Evolutionary conservation across 1,140 invertebrate genomes (phyloP).

Genomic region (Vollenhovia emeryi): DNA sequence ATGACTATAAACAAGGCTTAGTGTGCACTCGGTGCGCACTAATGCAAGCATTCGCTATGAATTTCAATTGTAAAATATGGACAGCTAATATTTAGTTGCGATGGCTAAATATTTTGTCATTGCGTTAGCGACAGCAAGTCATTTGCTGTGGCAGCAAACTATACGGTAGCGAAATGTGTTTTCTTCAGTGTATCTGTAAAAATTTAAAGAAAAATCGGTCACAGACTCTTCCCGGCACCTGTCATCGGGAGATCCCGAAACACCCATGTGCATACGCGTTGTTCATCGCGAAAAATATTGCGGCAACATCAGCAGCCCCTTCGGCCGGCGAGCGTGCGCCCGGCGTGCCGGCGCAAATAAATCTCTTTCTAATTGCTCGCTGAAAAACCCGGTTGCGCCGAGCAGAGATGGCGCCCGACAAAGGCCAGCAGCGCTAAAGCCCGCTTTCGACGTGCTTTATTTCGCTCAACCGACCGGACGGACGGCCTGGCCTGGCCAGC

Average conservation of each 20-base stretch:
- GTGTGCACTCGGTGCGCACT: too few relatives aligned
- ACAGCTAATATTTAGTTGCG: too few relatives aligned
- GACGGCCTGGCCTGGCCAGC: not conserved
- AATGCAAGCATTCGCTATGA: too few relatives aligned
- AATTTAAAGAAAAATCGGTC: not conserved
- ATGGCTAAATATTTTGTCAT: too few relatives aligned
- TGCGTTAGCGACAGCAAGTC: too few relatives aligned
- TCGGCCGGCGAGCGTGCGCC: constrained; percentile 63
- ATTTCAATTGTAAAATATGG: too few relatives aligned
- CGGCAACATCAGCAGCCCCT: constrained; percentile 7
- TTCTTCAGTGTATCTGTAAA: too few relatives aligned
- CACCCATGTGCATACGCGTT: not conserved
- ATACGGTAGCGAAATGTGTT: too few relatives aligned
- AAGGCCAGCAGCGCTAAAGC: constrained; percentile 74
- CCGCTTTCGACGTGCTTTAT: constrained; percentile 66
- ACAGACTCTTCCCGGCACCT: not conserved
- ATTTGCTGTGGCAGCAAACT: too few relatives aligned
- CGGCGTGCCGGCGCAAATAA: constrained; percentile 78
- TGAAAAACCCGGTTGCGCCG: constrained; percentile 78
- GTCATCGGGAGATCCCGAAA: not conserved
- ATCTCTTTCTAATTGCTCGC: constrained; percentile 82
- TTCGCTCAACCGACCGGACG: constrained; percentile 38
- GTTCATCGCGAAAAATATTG: constrained; percentile 64
- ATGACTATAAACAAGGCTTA: too few relatives aligned
- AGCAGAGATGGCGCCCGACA: constrained; percentile 77